Evolutionary conservation across 1,140 invertebrate genomes (phyloP).

Genomic region (Cheumatopsyche charites): DNA sequence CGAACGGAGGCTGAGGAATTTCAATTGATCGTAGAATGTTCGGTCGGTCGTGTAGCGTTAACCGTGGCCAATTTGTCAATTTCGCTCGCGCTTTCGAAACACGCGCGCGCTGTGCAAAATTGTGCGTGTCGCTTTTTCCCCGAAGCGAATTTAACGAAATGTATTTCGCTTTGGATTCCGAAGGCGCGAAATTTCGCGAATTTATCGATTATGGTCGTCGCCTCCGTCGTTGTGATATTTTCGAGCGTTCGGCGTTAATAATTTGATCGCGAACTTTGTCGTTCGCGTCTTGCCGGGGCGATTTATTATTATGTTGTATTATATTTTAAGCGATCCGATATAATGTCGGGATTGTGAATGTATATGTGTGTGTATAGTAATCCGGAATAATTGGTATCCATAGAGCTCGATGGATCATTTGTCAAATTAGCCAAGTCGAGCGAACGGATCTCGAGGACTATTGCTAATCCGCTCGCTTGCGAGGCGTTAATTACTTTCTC

Average conservation of each 20-base stretch:
- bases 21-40: not conserved
- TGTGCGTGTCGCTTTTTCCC: not conserved
- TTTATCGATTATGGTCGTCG: too few species aligned
- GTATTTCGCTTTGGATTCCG: not conserved
- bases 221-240: too few species aligned
- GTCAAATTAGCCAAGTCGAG: constrained; percentile 13
- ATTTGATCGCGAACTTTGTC: too few species aligned
- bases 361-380: not conserved
- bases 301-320: too few species aligned
- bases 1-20: not conserved
- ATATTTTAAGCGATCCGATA: too few species aligned
- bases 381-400: not conserved
- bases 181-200: too few species aligned
- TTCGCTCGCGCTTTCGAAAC: not conserved
- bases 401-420: not conserved
- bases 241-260: too few species aligned
- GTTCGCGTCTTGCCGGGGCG: too few species aligned
- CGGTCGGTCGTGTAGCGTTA: constrained; percentile 17
- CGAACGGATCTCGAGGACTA: constrained; percentile 5
- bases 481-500: constrained; percentile 9
- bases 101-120: too few species aligned
- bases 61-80: not conserved
- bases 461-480: constrained; percentile 2
- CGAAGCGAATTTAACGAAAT: not conserved
- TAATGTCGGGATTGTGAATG: too few species aligned